Evolutionary conservation across 2,797 vertebrate species (phyloP).

Genomic region (Erethizon dorsatum): DNA sequence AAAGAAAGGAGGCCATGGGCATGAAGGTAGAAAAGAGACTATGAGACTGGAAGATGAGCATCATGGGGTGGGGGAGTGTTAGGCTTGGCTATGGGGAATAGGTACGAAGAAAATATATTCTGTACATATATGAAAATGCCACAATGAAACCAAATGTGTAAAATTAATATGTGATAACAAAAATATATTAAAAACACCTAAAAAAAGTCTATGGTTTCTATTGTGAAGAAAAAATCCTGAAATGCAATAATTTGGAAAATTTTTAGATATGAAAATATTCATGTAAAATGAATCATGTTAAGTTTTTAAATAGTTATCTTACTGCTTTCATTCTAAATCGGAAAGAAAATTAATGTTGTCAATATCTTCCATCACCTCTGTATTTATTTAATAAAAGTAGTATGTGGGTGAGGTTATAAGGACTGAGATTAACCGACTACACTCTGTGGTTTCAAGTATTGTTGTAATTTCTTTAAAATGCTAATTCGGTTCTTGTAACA

Average conservation of each 20-base stretch:
- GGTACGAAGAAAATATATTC: background rate
- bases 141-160: background rate
- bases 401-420: background rate
- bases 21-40: background rate
- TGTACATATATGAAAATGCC: background rate
- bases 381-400: background rate
- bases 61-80: background rate
- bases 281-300: background rate
- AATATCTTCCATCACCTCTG: background rate
- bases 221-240: background rate
- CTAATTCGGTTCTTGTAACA: background rate
- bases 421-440: background rate
- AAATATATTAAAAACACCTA: background rate
- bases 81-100: background rate
- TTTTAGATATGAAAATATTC: background rate
- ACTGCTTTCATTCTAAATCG: background rate
- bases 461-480: background rate
- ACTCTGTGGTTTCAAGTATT: background rate
- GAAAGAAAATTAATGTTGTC: background rate
- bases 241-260: constrained; percentile 7
- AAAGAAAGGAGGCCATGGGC: background rate
- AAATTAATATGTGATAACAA: background rate
- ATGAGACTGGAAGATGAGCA: background rate
- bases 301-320: background rate
- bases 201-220: background rate